These are phyloP conservation scores for Drosophila repleta DNA, from an alignment of 1,140 invertebrate genomes.

Conservation along the genomic window DNA sequence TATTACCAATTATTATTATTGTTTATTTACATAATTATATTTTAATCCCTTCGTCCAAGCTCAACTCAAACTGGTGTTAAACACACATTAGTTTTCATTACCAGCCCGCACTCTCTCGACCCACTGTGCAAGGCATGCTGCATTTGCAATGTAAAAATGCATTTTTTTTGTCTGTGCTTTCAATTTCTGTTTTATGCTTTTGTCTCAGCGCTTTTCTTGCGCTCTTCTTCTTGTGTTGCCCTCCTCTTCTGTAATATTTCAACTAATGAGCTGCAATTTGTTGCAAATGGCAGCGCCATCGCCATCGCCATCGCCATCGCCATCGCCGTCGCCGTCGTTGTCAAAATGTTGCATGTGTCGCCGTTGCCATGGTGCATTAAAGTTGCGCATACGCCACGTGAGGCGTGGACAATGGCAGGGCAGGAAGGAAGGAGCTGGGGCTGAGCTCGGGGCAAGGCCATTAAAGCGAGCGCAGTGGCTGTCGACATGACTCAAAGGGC, in stretches of 20 bases:
- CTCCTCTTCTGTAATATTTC: slow-evolving; percentile 38
- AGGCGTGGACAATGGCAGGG: not conserved
- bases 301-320: slow-evolving; percentile 25
- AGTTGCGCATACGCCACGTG: slow-evolving; percentile 46
- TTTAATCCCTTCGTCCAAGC: too few relatives aligned
- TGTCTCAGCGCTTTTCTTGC: slow-evolving; percentile 48
- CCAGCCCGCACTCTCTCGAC: too few relatives aligned
- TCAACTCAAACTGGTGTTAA: too few relatives aligned
- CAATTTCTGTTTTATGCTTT: slow-evolving; percentile 63
- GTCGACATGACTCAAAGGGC: slow-evolving; percentile 50
- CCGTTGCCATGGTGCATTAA: slow-evolving; percentile 36
- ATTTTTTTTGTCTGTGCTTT: slow-evolving; percentile 34
- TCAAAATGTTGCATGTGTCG: slow-evolving; percentile 55
- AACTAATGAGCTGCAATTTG: slow-evolving; percentile 80
- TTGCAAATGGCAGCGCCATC: slow-evolving; percentile 59
- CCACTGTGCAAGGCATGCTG: slow-evolving; percentile 43
- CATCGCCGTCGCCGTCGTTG: not conserved
- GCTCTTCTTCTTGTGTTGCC: slow-evolving; percentile 16
- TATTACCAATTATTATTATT: too few relatives aligned
- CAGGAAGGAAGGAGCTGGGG: not conserved
- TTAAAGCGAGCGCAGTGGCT: slow-evolving; percentile 44
- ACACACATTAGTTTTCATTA: too few relatives aligned
- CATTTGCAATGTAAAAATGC: slow-evolving; percentile 60
- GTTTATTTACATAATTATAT: too few relatives aligned
- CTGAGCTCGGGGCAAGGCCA: slow-evolving; percentile 7